Percentiles rank a stretch among this genome's conserved stretches.
Conservation (phyloP, 1,140 invertebrate genomes). For the Lordiphosa mommai region DNA sequence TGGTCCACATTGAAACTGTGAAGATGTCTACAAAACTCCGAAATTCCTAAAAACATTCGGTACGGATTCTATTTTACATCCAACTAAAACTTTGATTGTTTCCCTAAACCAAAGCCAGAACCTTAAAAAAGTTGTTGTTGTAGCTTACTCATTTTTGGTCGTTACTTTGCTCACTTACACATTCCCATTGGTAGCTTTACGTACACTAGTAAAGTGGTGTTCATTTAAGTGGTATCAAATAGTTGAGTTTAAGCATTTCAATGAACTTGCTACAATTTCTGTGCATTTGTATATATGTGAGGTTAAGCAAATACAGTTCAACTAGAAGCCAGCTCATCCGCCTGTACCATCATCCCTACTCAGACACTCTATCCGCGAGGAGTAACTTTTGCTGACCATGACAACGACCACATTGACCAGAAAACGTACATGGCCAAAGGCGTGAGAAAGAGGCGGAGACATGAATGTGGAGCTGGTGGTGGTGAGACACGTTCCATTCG, state of each 20-base stretch:
- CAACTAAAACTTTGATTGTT: too few species aligned
- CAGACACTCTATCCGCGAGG: slow-evolving; percentile 22
- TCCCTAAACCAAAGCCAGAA: too few species aligned
- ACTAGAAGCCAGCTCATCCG: slow-evolving; percentile 1
- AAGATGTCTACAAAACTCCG: too few species aligned
- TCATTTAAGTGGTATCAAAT: slow-evolving; percentile 19
- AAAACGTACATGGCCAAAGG: slow-evolving; percentile 7
- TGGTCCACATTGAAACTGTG: too few species aligned
- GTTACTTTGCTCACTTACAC: too few species aligned
- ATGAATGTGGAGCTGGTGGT: background rate
- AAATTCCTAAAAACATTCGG: too few species aligned
- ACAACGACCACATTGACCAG: slow-evolving; percentile 44
- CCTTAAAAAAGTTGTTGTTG: too few species aligned
- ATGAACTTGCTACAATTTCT: slow-evolving; percentile 4
- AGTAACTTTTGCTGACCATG: slow-evolving; percentile 70
- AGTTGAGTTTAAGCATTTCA: background rate
- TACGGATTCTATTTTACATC: too few species aligned
- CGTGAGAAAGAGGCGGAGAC: background rate
- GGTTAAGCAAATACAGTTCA: slow-evolving; percentile 65
- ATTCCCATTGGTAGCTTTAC: too few species aligned
- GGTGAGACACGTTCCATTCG: slow-evolving; percentile 46
- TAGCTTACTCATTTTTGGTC: too few species aligned
- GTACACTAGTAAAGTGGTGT: too few species aligned
- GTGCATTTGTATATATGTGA: slow-evolving; percentile 4
- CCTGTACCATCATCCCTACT: background rate